These are phyloP conservation scores for Anas bahamensis DNA, from an alignment of 2,797 vertebrate genomes.

Conservation along the genomic window DNA sequence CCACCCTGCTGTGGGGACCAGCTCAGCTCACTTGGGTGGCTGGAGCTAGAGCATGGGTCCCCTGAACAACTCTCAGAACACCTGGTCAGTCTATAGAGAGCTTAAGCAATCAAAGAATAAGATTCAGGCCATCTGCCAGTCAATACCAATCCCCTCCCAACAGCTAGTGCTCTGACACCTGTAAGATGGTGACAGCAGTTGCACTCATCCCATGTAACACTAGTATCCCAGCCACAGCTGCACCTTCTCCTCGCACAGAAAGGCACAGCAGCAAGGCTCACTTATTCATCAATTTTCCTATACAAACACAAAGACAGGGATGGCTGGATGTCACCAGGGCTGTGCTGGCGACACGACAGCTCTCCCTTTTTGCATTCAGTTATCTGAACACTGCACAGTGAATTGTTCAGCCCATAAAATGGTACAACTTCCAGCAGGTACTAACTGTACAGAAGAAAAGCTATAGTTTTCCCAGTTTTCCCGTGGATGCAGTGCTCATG, in stretches of 20 bases:
- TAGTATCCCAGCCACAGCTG: background rate
- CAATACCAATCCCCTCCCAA: background rate
- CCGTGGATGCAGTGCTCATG: rapidly evolving
- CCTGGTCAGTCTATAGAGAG: background rate
- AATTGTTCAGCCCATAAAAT: background rate
- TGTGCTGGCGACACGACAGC: background rate
- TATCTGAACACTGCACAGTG: background rate
- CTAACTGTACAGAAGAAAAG: background rate
- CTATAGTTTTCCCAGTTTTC: background rate
- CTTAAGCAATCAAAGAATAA: background rate
- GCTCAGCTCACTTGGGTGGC: background rate
- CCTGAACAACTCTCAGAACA: background rate
- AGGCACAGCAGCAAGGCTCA: background rate
- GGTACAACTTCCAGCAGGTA: background rate
- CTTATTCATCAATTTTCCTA: background rate
- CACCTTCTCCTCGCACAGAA: background rate
- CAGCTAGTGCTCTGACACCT: background rate
- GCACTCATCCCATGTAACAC: background rate
- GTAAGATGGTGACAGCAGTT: background rate
- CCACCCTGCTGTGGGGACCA: rapidly evolving
- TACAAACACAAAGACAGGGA: background rate
- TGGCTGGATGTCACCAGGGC: background rate
- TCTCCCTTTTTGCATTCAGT: background rate
- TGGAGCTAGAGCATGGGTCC: background rate
- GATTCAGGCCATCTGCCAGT: too few relatives aligned